Percentiles rank a stretch among this genome's conserved stretches.
Conservation (phyloP, 2,797 vertebrate genomes). For the Acrocephalus scirpaceus region DNA sequence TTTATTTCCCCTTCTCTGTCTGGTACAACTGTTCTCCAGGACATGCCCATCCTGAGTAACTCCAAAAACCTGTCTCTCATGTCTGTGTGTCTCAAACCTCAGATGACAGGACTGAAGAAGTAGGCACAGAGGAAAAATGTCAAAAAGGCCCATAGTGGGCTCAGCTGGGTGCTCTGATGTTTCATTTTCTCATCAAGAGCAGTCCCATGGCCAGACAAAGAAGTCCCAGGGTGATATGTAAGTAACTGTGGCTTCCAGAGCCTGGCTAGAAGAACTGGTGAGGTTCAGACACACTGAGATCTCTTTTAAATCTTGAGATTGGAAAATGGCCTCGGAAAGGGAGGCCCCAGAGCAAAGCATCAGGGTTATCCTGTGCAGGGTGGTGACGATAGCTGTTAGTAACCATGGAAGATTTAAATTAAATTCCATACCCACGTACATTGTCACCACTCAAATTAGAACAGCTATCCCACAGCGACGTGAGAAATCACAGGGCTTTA, state of each 20-base stretch:
- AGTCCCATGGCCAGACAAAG: neutral
- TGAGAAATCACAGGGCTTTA: conserved; percentile 8
- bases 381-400: neutral
- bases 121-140: neutral
- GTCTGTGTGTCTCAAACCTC: neutral
- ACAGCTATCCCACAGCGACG: neutral
- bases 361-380: neutral
- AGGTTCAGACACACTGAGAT: neutral
- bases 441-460: conserved; percentile 52
- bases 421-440: conserved; percentile 21
- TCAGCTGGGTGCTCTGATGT: rapidly evolving
- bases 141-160: neutral
- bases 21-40: neutral
- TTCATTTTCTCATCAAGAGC: neutral
- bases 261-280: neutral
- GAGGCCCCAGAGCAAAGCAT: neutral
- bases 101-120: neutral
- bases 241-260: neutral
- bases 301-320: neutral
- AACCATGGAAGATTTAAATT: conserved; percentile 15
- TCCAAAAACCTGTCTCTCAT: neutral
- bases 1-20: neutral
- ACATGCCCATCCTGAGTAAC: neutral
- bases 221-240: neutral
- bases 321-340: neutral